phyloP scores from a whole-genome alignment of 2,888 invertebrate genomes.

The Drosophila sordidapex region DNA sequence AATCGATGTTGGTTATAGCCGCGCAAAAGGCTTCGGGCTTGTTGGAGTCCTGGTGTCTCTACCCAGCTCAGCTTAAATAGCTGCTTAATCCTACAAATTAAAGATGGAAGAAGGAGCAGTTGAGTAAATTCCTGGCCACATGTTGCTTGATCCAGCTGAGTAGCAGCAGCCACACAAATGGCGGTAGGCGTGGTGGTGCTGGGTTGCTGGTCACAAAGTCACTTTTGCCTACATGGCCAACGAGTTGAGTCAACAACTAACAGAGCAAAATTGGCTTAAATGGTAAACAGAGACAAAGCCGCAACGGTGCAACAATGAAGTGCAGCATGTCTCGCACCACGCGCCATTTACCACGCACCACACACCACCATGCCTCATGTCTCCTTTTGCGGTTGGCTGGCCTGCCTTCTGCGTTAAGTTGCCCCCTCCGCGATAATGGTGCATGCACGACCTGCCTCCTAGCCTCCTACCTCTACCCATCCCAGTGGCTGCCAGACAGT shows the following conservation, averaged over 20 bases:
- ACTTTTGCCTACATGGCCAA: slow-evolving; percentile 3
- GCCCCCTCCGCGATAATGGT: slow-evolving; percentile 39
- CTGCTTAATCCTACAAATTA: neutral
- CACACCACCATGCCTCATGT: neutral
- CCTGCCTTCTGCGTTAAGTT: slow-evolving; percentile 34
- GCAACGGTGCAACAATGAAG: slow-evolving; percentile 7
- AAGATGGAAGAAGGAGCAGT: neutral
- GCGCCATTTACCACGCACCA: neutral
- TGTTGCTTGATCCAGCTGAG: neutral
- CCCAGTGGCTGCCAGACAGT: neutral
- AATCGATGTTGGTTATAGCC: too few relatives aligned
- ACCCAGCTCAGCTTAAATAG: neutral
- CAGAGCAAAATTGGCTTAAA: slow-evolving; percentile 42
- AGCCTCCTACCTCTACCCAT: neutral
- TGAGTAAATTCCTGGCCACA: neutral
- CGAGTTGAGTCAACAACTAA: slow-evolving; percentile 41
- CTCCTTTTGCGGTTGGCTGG: neutral
- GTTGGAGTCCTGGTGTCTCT: too few relatives aligned
- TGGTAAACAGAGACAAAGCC: slow-evolving; percentile 15
- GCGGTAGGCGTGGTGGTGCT: too few relatives aligned
- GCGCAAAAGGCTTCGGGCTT: too few relatives aligned
- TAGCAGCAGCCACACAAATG: neutral
- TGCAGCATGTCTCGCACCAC: neutral
- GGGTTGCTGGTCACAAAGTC: neutral
- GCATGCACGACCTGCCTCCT: slow-evolving; percentile 15